A percentile compares a stretch with the other conserved stretches of the same genome.
Evolutionary conservation across 1,140 invertebrate species (phyloP).

Genomic region (Lithobius niger): DNA sequence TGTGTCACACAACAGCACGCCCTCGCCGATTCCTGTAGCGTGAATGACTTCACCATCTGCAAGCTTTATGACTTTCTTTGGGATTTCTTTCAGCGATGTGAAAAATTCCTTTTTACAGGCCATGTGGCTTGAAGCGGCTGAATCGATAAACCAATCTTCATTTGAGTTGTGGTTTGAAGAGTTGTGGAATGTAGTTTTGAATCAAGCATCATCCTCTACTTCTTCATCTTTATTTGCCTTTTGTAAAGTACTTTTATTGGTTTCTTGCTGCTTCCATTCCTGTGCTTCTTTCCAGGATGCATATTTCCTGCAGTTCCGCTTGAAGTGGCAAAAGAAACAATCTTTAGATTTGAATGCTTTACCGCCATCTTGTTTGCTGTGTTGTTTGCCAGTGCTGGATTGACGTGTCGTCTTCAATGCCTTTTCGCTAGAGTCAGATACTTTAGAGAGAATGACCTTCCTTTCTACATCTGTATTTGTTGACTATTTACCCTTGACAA

Average conservation of each 20-base stretch:
- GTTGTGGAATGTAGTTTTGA: no score
- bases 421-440: background rate
- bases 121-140: background rate
- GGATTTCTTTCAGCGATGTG: background rate
- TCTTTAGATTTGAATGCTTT: background rate
- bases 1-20: background rate
- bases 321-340: background rate
- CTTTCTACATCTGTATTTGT: background rate
- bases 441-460: no score
- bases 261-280: no score
- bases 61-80: no score
- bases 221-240: no score
- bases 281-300: no score
- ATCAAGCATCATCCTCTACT: no score
- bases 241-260: no score
- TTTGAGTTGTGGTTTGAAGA: no score
- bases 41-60: background rate
- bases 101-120: background rate
- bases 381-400: background rate
- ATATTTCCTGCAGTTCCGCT: background rate
- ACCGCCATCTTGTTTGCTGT: background rate
- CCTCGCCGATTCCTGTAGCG: no score
- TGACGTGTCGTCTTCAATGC: background rate
- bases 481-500: background rate
- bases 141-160: no score